Percentiles rank a stretch among this genome's conserved stretches.
Conservation (phyloP, 2,888 invertebrate species). For the Brassicogethes aeneus region DNA sequence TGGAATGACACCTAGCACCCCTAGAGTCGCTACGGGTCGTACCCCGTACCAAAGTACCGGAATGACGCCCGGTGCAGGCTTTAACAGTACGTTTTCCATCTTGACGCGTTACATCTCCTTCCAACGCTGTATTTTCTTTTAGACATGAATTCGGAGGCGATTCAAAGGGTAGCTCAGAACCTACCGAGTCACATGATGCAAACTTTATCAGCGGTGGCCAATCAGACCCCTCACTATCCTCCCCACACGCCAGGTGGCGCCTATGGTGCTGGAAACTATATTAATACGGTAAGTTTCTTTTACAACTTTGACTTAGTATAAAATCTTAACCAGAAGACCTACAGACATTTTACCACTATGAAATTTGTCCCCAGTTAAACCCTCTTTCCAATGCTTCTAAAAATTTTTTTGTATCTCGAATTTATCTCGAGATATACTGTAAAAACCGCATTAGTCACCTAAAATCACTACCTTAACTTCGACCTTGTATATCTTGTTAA, state of each 20-base stretch:
- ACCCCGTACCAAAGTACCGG: slow-evolving; percentile 43
- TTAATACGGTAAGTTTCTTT: slow-evolving; percentile 52
- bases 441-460: too few species aligned
- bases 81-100: slow-evolving; percentile 22
- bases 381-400: too few species aligned
- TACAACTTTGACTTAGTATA: too few species aligned
- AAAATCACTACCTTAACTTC: too few species aligned
- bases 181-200: slow-evolving; percentile 63
- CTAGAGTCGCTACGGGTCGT: slow-evolving; percentile 49
- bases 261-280: slow-evolving; percentile 55
- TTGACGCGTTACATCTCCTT: too few species aligned
- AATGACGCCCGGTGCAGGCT: slow-evolving; percentile 30
- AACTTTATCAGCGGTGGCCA: slow-evolving; percentile 63
- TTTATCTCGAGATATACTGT: too few species aligned
- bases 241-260: slow-evolving; percentile 68
- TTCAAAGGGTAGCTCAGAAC: slow-evolving; percentile 62
- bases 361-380: too few species aligned
- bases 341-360: too few species aligned
- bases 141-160: slow-evolving; percentile 56
- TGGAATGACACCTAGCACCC: slow-evolving; percentile 63
- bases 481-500: too few species aligned
- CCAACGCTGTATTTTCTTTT: too few species aligned
- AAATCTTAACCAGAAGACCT: too few species aligned
- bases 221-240: slow-evolving; percentile 57
- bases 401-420: too few species aligned